Evolutionary conservation across 2,113 vertebrate genomes (phyloP).

Genomic region (Perognathus longimembris): DNA sequence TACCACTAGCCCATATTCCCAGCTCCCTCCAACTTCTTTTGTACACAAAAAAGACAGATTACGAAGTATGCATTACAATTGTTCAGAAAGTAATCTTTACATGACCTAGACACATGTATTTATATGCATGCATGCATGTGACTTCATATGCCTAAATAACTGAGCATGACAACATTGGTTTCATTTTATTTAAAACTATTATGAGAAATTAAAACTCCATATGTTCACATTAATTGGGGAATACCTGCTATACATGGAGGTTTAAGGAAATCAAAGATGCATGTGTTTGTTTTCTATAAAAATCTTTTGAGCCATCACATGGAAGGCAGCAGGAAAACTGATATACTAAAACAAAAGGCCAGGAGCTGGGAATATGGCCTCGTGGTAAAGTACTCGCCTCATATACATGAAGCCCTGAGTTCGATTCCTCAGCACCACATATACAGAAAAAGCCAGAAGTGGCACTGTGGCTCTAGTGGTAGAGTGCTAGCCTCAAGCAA

Average conservation of each 20-base stretch:
- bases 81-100: neutral
- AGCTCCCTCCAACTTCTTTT: neutral
- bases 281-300: slow-evolving; percentile 61
- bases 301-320: slow-evolving; percentile 35
- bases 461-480: no score
- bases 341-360: no score
- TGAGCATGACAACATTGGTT: neutral
- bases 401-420: no score
- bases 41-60: slow-evolving; percentile 38
- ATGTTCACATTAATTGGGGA: neutral
- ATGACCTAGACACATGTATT: slow-evolving; percentile 2
- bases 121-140: neutral
- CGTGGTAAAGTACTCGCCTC: no score
- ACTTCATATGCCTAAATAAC: neutral
- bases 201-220: slow-evolving; percentile 15
- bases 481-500: no score
- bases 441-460: no score
- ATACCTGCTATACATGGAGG: neutral
- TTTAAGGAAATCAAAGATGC: slow-evolving; percentile 57
- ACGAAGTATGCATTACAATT: neutral
- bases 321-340: slow-evolving; percentile 27
- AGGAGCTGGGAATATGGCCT: no score
- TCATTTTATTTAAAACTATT: slow-evolving; percentile 51
- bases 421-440: no score
- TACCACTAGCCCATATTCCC: no score